Evolutionary conservation across 2,888 invertebrate genomes (phyloP).

Genomic region (Lampropteryx suffumata): DNA sequence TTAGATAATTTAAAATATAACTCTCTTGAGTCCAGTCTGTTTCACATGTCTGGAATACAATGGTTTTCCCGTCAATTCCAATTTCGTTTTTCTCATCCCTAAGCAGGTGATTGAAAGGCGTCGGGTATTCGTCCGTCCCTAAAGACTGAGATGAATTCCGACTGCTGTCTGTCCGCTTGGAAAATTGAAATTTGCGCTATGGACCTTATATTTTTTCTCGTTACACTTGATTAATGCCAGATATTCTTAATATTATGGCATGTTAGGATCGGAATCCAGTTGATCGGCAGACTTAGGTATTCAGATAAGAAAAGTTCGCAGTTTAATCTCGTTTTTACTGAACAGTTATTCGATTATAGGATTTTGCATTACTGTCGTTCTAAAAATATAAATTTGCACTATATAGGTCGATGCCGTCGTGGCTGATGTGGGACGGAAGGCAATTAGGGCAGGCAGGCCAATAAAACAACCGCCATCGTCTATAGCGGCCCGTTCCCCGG

Average conservation of each 20-base stretch:
- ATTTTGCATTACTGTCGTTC: slow-evolving; percentile 10
- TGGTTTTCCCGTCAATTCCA: slow-evolving; percentile 45
- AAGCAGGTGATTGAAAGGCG: slow-evolving; percentile 66
- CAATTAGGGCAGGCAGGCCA: slow-evolving; percentile 73
- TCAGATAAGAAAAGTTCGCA: neutral
- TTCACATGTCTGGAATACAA: slow-evolving; percentile 46
- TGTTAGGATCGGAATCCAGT: neutral
- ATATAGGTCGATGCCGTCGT: slow-evolving; percentile 66
- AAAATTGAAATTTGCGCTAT: slow-evolving; percentile 64
- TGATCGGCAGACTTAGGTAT: neutral
- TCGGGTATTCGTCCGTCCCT: slow-evolving; percentile 51
- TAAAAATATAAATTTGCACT: slow-evolving; percentile 31
- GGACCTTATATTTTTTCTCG: slow-evolving; percentile 34
- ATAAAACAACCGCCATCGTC: slow-evolving; percentile 65
- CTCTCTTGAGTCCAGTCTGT: slow-evolving; percentile 32
- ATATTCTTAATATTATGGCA: neutral
- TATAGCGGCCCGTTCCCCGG: slow-evolving; percentile 57
- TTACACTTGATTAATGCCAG: slow-evolving; percentile 3
- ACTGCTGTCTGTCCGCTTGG: slow-evolving; percentile 63
- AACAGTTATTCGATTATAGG: slow-evolving; percentile 9
- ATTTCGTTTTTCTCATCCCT: slow-evolving; percentile 41
- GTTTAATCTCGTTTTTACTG: neutral
- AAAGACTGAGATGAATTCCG: slow-evolving; percentile 61
- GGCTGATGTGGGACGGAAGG: slow-evolving; percentile 65
- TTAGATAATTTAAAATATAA: slow-evolving; percentile 22